Base-by-base conservation (phyloP, 2,113 vertebrate genomes). In the Dipodomys stephensi region DNA sequence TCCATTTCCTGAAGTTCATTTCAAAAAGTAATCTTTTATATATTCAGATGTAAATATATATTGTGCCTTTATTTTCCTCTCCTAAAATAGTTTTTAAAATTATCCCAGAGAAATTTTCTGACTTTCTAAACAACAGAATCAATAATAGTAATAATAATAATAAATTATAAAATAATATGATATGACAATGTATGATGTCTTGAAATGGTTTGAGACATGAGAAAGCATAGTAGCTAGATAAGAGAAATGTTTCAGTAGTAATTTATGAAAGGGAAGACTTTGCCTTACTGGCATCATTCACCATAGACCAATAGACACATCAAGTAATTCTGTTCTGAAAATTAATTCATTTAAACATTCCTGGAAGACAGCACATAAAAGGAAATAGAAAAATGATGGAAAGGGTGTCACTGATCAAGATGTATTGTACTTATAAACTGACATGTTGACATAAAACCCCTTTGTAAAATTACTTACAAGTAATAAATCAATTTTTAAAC, bases 331-430 rank as follows among this genome's bases (percentile, higher is more conserved):
- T 86, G 32, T n/a, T 80, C 46, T 87, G 19, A 87, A 94, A 85
- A 89, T 90, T 57, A 90, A 46, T 76, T 90, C 4, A 94, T 28
- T 90, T 90, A 82, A 71, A 35, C 89, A 18, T 82, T 94, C 28
- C 15, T 78, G 8, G 78, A 25, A 87, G n/a, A 87, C 44, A 85
- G 78, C 92, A 28, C 15, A 57, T 57, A 57, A 57, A 57, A 57
- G 53, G 53, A 57, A 57, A 57, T 16, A 57, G 16, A 18, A 57
- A 57, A 57, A 57, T 57, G 53, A 57, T 57, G 49, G 49, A 49
- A 49, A 57, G 15, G 1, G 53, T 57, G 53, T 57, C 53, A 57
- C 15, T 57, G 53, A 57, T 16, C 53, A 57, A 57, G 53, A 57
- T 57, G 53, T 13, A 16, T 57, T 57, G 53, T 57, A 57, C 53